Evolutionary conservation across 2,797 vertebrate species (phyloP).

Genomic region (Erpetoichthys calabaricus): DNA sequence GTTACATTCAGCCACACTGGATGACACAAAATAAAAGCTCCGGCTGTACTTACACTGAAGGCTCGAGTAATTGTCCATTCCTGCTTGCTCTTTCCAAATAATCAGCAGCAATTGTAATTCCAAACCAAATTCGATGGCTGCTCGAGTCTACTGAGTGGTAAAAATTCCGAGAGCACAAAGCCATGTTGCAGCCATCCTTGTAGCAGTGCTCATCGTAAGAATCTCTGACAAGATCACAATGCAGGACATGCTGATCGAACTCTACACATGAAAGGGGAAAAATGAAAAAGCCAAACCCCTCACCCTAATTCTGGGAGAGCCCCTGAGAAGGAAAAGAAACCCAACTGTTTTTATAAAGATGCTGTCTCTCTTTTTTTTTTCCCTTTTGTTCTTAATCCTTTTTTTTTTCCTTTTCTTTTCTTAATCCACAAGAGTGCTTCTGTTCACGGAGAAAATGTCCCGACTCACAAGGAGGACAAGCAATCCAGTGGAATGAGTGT

Average conservation of each 20-base stretch:
- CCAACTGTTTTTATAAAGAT: too few species aligned
- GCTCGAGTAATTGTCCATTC: constrained; percentile 72
- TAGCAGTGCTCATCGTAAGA: constrained; percentile 9
- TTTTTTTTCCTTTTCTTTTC: too few species aligned
- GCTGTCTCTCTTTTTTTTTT: too few species aligned
- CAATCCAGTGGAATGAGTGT: too few species aligned
- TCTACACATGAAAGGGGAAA: too few species aligned
- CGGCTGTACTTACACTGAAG: constrained; percentile 62
- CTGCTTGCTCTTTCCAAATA: constrained; percentile 27
- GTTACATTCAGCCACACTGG: constrained; percentile 17
- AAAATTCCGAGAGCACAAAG: constrained; percentile 22
- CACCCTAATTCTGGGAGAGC: too few species aligned
- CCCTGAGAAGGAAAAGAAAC: too few species aligned
- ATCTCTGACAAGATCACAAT: constrained; percentile 16
- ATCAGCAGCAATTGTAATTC: constrained; percentile 34
- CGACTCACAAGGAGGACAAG: too few species aligned
- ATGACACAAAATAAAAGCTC: constrained; percentile 23
- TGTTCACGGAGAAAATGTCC: too few species aligned
- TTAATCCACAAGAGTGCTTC: too few species aligned
- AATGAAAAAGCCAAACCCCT: too few species aligned
- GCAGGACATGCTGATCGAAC: constrained; percentile 7
- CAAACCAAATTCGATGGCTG: constrained; percentile 15
- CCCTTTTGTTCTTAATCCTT: too few species aligned
- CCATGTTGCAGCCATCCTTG: constrained; percentile 18
- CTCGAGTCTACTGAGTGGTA: constrained; percentile 17